A percentile compares a stretch with the other conserved stretches of the same genome.
Evolutionary conservation across 2,797 vertebrate species (phyloP).

Genomic region (Anguilla marmorata): DNA sequence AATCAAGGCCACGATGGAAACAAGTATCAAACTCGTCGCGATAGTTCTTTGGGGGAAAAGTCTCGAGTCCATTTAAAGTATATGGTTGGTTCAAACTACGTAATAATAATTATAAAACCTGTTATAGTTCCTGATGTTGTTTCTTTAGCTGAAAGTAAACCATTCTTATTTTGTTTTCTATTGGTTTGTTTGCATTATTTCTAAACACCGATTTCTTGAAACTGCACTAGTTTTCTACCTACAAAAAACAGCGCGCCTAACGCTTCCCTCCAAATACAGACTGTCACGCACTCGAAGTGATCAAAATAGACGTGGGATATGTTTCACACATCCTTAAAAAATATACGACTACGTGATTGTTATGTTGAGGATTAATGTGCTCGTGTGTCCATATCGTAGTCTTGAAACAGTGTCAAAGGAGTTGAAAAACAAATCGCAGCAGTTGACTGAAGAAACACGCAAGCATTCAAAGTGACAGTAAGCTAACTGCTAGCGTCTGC

Average conservation of each 20-base stretch:
- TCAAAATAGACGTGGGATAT: neutral
- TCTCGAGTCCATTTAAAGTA: neutral
- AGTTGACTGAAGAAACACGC: neutral
- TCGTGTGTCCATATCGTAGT: neutral
- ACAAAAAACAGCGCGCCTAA: neutral
- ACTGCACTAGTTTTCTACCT: neutral
- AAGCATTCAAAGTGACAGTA: neutral
- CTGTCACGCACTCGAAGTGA: neutral
- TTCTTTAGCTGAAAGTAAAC: neutral
- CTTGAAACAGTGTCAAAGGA: neutral
- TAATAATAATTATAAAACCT: neutral
- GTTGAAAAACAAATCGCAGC: neutral
- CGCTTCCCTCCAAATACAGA: neutral
- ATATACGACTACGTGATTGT: neutral
- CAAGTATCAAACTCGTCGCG: neutral
- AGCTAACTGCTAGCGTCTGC: neutral
- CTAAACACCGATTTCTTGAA: neutral
- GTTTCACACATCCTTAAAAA: neutral
- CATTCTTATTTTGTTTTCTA: neutral
- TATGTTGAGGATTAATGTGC: neutral
- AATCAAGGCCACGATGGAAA: neutral
- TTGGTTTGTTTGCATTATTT: neutral
- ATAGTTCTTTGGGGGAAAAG: neutral
- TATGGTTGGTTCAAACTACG: neutral
- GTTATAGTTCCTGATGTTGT: neutral